Conservation (phyloP, 2,113 vertebrate species). For the Nothocercus julius region DNA sequence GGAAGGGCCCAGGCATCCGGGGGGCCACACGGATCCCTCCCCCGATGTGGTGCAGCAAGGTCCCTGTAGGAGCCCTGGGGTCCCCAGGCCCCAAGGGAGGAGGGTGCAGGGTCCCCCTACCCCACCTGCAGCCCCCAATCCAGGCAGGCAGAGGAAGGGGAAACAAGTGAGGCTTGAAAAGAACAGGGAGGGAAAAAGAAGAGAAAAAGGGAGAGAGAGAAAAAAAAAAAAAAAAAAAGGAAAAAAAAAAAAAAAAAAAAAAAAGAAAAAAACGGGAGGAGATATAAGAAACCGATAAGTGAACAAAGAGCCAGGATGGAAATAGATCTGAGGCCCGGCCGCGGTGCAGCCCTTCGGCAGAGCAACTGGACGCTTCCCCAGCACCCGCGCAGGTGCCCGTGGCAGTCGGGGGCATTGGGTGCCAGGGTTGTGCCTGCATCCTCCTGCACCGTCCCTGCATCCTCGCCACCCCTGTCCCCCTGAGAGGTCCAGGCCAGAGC, state of each 20-base stretch:
- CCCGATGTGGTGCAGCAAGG: background rate
- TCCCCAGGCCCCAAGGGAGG: too few relatives aligned
- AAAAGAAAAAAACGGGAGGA: background rate
- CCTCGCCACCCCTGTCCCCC: too few relatives aligned
- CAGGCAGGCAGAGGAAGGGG: background rate
- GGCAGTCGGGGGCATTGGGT: background rate
- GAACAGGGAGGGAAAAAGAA: background rate
- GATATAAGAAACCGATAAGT: conserved; percentile 40
- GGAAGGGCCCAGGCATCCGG: background rate
- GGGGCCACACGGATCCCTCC: background rate
- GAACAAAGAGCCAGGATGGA: conserved; percentile 48
- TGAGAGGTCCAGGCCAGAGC: too few relatives aligned
- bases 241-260: too few relatives aligned
- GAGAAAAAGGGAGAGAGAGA: background rate
- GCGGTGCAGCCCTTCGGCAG: background rate
- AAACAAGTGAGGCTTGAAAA: background rate
- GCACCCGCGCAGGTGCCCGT: background rate
- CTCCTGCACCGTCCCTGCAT: too few relatives aligned
- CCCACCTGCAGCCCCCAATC: background rate
- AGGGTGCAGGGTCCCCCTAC: background rate
- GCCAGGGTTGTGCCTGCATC: background rate
- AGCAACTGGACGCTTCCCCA: background rate
- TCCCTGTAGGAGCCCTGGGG: background rate
- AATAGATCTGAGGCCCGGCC: conserved; percentile 51
- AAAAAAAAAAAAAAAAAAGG: background rate